Evolutionary conservation across 2,888 invertebrate species (phyloP), one percentile per base, ranked within the genome.

Genomic region (Drosophila lacicola): DNA sequence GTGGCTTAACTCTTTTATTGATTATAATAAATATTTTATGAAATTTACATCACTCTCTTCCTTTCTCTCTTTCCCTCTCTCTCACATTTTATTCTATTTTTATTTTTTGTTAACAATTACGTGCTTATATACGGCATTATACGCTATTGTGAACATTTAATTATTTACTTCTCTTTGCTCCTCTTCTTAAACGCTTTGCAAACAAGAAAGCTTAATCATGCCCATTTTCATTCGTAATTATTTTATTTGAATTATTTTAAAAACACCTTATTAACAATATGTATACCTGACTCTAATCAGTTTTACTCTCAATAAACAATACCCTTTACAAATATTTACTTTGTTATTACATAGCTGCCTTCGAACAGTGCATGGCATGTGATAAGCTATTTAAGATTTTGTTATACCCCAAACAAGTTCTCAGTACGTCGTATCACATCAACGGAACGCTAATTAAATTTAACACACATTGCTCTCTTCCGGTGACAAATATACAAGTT

Each of bases 391-490:
- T 60, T 29, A 37, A 74, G 44, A 46, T 25, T 49, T 58, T 51
- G 21, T 39, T 66, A 42, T 36, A 41, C 13, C 19, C 29, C n/a
- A 44, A 56, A 53, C 57, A 60, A 73, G 51, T 50, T 62, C 50
- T 49, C 10, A 29, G 21, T 29, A 19, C 41, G 34, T 36, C 36
- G 45, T 50, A 74, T 74, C 79, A 74, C 79, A 75, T 68, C 36
- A 63, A 44, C 39, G 47, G 42, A 33, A 33, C 42, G 75, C 50
- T 75, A 79, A 75, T 69, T 69, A 53, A 60, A 55, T 75, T 69
- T 17, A 17, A 17, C 51, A 46, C 79, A 74, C 79, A 49, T 61
- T 67, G 41, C 44, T 49, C 25, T 74, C 36, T 62, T 78, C 47
- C 62, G 51, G 55, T 60, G 79, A 54, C 79, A 74, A 74, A 68